A percentile compares a stretch with the other conserved stretches of the same genome.
Evolutionary conservation across 2,797 vertebrate genomes (phyloP).

Genomic region (Argya squamiceps): DNA sequence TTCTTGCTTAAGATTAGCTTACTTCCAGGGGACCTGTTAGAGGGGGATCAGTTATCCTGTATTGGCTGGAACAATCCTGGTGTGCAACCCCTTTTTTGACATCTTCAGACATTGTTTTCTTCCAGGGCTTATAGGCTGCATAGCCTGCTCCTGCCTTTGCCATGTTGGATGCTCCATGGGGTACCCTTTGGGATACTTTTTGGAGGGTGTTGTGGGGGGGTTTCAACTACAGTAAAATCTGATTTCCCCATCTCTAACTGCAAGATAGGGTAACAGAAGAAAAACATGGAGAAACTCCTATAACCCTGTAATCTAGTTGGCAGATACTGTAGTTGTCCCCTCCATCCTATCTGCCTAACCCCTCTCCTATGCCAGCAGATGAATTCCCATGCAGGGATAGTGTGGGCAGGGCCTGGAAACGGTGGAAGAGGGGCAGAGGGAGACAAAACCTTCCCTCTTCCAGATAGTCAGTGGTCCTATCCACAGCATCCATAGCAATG

Average conservation of each 20-base stretch:
- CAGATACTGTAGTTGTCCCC: not conserved
- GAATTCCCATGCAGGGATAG: not conserved
- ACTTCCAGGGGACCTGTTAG: not conserved
- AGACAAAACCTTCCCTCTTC: not conserved
- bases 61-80: not conserved
- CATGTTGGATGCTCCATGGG: fast-evolving
- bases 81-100: not conserved
- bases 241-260: not conserved
- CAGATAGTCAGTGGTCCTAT: not conserved
- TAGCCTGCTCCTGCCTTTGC: not conserved
- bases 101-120: not conserved
- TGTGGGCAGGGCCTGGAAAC: not conserved
- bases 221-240: not conserved
- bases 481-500: fast-evolving
- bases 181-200: not conserved
- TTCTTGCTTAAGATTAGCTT: not conserved
- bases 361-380: not conserved
- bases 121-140: not conserved
- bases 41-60: not conserved
- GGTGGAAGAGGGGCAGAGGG: not conserved
- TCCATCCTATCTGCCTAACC: not conserved
- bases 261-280: not conserved
- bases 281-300: not conserved
- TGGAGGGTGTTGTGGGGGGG: not conserved
- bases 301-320: not conserved